Evolutionary conservation across 2,113 vertebrate species (phyloP), one percentile per base, ranked within the genome.

Genomic region (Benitochromis conjunctus): DNA sequence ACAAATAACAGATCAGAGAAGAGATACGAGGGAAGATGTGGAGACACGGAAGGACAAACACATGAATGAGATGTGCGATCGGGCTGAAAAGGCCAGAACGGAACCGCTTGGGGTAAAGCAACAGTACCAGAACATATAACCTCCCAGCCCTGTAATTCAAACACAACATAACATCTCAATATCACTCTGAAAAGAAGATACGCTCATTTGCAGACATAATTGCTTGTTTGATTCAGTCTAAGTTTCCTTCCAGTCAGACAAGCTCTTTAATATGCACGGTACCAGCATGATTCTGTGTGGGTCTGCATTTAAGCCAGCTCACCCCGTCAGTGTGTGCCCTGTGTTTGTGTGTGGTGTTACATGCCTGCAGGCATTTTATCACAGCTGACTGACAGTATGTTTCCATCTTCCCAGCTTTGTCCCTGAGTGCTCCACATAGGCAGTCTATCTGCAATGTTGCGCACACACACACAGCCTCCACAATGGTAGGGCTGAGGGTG

Each of bases 301-400:
- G 48, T 79, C 31, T 76, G 74, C 1, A 38, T 60, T 48, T 19
- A 71, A 48, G 60, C 57, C 26, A 55, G 76, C 80, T 89, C 80
- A 55, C 62, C 38, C 87, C 57, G 10, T 55, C 57, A 74, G 77
- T 31, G 43, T 64, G 69, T 36, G 46, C 14, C 1, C 34, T 13
- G 80, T 83, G 82, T 87, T 36, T 89, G 69, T 80, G 43, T 48
- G 77, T 60, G 38, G 18, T 46, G 26, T 74, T 83, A 57, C 34
- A 34, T 60, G 82, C 85, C 91, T 92, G 91, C 84, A 92, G 90
- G 84, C 81, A 6, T 91, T 89, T 85, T 77, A 93, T 92, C 88
- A 80, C 81, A 92, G 89, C 82, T 88, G 85, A 91, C 86, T 88
- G 88, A 90, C 87, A 80, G 69, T 71, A 53, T 55, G 86, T 69